These are phyloP conservation scores for Cantharis nigra DNA, from an alignment of 2,888 invertebrate species.

Conservation along the genomic window DNA sequence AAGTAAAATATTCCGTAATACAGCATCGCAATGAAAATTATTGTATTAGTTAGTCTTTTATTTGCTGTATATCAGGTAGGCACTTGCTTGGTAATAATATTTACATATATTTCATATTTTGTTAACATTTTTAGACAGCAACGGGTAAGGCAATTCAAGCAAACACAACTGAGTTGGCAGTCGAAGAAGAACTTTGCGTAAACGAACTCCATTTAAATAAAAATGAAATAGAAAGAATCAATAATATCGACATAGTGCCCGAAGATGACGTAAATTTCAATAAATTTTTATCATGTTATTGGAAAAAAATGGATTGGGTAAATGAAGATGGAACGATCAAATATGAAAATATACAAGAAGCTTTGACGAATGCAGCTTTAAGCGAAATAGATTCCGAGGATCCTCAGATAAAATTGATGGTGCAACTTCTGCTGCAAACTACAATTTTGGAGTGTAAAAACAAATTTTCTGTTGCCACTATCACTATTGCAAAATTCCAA, in stretches of 20 bases:
- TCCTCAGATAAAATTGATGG: not conserved
- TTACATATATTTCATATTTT: not conserved
- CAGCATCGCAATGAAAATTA: not conserved
- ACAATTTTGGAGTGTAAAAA: not conserved
- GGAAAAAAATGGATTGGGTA: not conserved
- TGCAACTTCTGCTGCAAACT: not conserved
- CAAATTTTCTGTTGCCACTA: not conserved
- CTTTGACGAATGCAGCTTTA: not conserved
- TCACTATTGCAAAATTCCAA: not conserved
- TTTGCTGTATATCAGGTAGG: not conserved
- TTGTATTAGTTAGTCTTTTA: not conserved
- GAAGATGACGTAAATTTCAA: not conserved
- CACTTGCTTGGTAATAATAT: not conserved
- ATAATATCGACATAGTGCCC: not conserved
- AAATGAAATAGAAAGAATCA: not conserved
- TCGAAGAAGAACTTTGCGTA: not conserved
- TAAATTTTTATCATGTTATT: not conserved
- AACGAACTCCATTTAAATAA: not conserved
- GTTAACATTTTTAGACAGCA: not conserved
- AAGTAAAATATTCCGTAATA: not conserved
- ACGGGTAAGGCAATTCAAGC: not conserved
- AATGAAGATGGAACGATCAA: not conserved
- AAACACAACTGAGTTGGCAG: not conserved
- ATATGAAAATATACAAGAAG: not conserved
- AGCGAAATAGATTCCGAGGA: not conserved